Conservation (phyloP, 2,113 vertebrate genomes). For the Crotalus horridus region DNA sequence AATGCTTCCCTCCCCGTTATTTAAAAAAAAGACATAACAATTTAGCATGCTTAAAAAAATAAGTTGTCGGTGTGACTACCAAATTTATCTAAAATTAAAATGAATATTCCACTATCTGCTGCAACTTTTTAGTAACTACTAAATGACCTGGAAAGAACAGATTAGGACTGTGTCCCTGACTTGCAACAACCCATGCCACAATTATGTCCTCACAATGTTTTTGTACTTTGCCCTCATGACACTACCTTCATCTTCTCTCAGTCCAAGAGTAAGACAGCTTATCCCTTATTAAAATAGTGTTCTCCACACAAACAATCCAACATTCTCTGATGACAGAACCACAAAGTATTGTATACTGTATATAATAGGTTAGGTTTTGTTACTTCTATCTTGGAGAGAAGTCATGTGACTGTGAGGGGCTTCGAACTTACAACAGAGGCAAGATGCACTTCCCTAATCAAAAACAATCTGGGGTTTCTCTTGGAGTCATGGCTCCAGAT, state of each 20-base stretch:
- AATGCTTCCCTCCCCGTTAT: not conserved
- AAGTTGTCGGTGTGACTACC: not conserved
- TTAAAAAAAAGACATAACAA: not conserved
- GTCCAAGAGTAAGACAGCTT: not conserved
- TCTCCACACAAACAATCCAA: not conserved
- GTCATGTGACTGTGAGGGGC: not conserved
- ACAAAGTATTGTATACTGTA: not conserved
- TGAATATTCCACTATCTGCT: not conserved
- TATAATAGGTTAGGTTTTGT: not conserved
- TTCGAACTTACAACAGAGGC: not conserved
- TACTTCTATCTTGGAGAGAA: not conserved
- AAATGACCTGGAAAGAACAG: not conserved
- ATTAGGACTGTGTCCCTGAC: not conserved
- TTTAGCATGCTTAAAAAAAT: not conserved
- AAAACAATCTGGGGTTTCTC: not conserved
- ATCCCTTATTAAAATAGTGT: not conserved
- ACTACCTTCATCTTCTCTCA: not conserved
- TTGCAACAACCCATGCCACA: not conserved
- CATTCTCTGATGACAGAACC: not conserved
- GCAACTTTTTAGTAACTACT: not conserved
- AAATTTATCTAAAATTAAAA: not conserved
- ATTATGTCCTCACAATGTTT: not conserved
- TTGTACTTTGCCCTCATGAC: not conserved
- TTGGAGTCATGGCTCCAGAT: not conserved
- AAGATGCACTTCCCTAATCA: not conserved